phyloP scores from a whole-genome alignment of 2,888 invertebrate species.

The Polia nebulosa region DNA sequence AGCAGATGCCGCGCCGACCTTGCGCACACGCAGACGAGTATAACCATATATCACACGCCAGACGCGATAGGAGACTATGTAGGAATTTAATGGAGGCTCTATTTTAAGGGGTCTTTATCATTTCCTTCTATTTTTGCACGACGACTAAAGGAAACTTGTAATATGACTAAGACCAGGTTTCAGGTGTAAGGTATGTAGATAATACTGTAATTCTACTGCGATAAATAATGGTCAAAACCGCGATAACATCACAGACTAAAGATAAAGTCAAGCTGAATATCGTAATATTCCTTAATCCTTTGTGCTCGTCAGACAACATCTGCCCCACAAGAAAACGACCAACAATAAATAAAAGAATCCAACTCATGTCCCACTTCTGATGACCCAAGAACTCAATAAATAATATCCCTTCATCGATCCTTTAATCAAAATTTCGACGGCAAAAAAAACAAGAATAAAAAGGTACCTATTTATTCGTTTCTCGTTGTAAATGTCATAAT shows the following conservation, averaged over 20 bases:
- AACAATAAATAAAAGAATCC: constrained; percentile 11
- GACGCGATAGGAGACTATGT: constrained; percentile 45
- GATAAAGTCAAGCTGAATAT: constrained; percentile 16
- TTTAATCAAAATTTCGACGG: constrained; percentile 43
- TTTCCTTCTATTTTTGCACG: constrained; percentile 43
- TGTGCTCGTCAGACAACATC: constrained; percentile 3
- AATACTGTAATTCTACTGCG: background rate
- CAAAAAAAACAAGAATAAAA: constrained; percentile 22
- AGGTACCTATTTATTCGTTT: constrained; percentile 38
- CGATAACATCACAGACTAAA: constrained; percentile 7
- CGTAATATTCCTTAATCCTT: constrained; percentile 9
- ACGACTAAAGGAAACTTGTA: background rate
- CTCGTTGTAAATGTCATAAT: constrained; percentile 64
- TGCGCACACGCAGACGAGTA: constrained; percentile 60
- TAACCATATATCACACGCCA: constrained; percentile 63
- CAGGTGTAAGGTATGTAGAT: constrained; percentile 1
- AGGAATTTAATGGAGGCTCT: constrained; percentile 47
- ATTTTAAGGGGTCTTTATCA: constrained; percentile 44
- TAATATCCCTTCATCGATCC: constrained; percentile 27
- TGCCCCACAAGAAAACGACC: constrained; percentile 10
- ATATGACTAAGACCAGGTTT: constrained; percentile 10
- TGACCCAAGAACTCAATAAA: constrained; percentile 12
- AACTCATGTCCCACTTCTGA: constrained; percentile 21
- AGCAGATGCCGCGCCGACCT: constrained; percentile 78
- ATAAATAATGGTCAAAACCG: constrained; percentile 6